These are phyloP conservation scores for Hemiscyllium ocellatum DNA, from an alignment of 2,113 vertebrate genomes.

Conservation along the genomic window DNA sequence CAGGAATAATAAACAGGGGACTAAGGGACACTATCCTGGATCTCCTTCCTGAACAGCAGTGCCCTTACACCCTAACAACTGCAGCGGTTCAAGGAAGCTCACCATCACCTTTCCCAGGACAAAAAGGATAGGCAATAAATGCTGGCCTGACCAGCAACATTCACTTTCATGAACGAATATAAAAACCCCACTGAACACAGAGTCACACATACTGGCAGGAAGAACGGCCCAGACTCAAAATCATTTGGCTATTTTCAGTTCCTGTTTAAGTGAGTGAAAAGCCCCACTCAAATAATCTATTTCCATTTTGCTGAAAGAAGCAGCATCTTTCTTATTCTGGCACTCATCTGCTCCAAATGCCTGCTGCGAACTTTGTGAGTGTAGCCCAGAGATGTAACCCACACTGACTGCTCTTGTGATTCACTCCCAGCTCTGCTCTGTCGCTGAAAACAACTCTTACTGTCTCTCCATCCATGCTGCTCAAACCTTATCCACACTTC, in stretches of 20 bases:
- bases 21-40: no score
- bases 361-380: not conserved
- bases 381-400: not conserved
- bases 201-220: no score
- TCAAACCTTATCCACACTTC: not conserved
- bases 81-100: no score
- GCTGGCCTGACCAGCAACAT: no score
- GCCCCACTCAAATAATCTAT: not conserved
- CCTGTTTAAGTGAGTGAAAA: not conserved
- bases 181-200: not conserved
- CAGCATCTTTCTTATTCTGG: not conserved
- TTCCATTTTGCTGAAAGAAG: not conserved
- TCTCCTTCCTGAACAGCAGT: no score
- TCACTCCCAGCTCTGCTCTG: no score
- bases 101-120: no score
- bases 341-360: not conserved
- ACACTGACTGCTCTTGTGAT: no score
- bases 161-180: no score
- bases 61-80: no score
- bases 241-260: not conserved
- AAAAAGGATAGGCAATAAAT: no score
- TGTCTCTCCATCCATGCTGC: not conserved
- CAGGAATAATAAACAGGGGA: no score
- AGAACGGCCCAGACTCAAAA: not conserved
- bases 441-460: not conserved